phyloP scores from a whole-genome alignment of 2,797 vertebrate genomes.

The Pitangus sulphuratus region DNA sequence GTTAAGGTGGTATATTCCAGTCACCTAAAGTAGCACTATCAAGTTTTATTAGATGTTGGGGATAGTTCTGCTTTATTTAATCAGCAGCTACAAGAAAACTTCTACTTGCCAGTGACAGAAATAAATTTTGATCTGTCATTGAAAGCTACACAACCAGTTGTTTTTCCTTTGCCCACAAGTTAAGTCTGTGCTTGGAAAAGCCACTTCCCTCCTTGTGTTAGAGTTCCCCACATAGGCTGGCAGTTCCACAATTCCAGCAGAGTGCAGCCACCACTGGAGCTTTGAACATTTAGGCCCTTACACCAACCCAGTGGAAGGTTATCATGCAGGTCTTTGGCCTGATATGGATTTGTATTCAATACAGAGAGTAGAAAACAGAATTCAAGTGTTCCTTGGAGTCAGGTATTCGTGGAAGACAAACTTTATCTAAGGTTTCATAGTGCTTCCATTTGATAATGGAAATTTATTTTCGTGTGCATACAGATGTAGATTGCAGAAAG shows the following conservation, averaged over 20 bases:
- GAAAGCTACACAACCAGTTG: neutral
- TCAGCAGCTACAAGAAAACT: neutral
- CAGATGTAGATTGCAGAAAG: neutral
- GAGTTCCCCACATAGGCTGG: accelerated
- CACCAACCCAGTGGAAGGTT: neutral
- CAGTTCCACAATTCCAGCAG: neutral
- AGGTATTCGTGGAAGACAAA: neutral
- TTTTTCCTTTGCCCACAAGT: neutral
- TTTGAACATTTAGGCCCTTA: neutral
- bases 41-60: neutral
- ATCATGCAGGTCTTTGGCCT: neutral
- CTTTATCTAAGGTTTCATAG: neutral
- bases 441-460: neutral
- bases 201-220: neutral
- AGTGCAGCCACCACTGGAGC: neutral
- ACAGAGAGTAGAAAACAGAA: neutral
- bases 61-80: neutral
- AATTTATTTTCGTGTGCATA: neutral
- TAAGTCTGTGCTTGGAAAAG: neutral
- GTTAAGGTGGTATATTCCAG: neutral
- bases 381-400: neutral
- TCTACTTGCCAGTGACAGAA: neutral
- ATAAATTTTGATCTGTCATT: neutral
- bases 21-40: neutral
- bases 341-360: neutral